Evolutionary conservation across 1,140 invertebrate genomes (phyloP), one percentile per base, ranked within the genome.

Genomic region (Hylaeus volcanicus): DNA sequence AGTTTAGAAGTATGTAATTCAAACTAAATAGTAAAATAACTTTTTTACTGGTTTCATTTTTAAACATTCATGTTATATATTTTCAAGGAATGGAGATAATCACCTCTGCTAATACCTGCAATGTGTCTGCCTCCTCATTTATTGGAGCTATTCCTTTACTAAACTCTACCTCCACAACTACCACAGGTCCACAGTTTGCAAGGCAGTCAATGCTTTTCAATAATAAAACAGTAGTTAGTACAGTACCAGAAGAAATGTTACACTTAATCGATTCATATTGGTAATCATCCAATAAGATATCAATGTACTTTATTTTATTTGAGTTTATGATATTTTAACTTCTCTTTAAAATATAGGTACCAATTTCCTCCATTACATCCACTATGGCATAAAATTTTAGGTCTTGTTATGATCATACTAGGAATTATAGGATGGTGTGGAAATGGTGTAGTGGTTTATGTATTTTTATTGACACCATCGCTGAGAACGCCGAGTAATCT

Each of bases 361-460:
- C 96, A 96, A 88, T 97, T 95, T 91, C 95, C 96, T 11, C 96
- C 96, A 1, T 93, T 97, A 93, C 95, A 97, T 91, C 96, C 96
- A 51, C 88, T 97, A 48, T 97, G 97, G 96, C 96, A 98, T 89
- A 95, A 95, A 74, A 94, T 97, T 58, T 94, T 97, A 11, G 97
- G 97, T 1, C 94, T 97, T 48, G 95, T 96, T 73, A 97, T 98
- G 86, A 94, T 95, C 26, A 83, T 96, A 6, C 94, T 98, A 72
- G 97, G 96, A n/a, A 91, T 96, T 63, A 93, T 97, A 79, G 95
- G 96, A 6, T 91, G 96, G 45, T 77, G 91, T 74, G 98, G 97
- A 76, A 98, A 98, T 89, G 95, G 96, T 55, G 95, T 98, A 93
- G 97, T 98, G 41, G 94, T 98, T 78, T 98, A 97, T 92, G 96